Conservation (phyloP, 2,113 vertebrate species). For the Apaloderma vittatum region DNA sequence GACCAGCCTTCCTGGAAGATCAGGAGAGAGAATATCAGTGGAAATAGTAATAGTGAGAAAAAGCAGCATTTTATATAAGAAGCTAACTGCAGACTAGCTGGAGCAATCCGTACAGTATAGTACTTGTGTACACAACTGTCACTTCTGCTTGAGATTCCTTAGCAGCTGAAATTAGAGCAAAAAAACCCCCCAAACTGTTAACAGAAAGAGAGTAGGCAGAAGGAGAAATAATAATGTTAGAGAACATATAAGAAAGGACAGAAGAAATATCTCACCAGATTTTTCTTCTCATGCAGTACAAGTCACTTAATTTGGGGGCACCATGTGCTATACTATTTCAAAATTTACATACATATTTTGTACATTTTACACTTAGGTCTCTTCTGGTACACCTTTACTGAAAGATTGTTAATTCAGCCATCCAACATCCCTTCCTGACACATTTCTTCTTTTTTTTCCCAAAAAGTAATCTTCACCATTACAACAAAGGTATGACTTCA, state of each 20-base stretch:
- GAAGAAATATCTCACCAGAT: not conserved
- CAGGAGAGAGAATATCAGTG: not conserved
- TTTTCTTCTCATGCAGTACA: not conserved
- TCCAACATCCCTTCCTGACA: not conserved
- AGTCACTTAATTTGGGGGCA: not conserved
- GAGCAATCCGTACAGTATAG: not conserved
- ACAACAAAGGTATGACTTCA: not conserved
- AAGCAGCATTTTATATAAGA: not conserved
- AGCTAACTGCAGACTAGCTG: not conserved
- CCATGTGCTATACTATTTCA: not conserved
- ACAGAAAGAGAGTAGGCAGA: not conserved
- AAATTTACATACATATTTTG: not conserved
- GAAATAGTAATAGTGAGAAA: not conserved
- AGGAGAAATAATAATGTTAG: not conserved
- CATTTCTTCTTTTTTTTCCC: not conserved
- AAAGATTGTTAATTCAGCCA: not conserved
- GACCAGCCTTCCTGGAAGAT: not conserved
- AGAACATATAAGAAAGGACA: not conserved
- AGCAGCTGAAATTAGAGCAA: not conserved
- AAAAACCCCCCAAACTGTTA: rapidly evolving
- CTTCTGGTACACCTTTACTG: not conserved
- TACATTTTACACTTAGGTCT: not conserved
- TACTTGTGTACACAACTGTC: not conserved
- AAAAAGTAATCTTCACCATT: not conserved
- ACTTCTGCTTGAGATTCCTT: not conserved